Evolutionary conservation across 2,888 invertebrate genomes (phyloP).

Genomic region (Agrilus mali): DNA sequence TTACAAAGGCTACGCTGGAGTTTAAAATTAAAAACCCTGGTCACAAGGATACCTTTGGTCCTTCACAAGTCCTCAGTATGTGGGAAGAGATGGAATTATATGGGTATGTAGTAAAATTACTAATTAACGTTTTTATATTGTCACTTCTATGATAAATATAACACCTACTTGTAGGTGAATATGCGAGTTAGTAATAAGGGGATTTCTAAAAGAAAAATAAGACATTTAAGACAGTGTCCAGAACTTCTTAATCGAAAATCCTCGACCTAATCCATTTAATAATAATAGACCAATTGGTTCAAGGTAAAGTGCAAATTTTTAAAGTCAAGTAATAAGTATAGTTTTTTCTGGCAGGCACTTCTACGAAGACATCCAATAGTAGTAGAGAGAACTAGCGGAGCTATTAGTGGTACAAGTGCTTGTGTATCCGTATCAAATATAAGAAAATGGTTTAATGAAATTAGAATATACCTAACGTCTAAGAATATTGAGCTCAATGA

Average conservation of each 20-base stretch:
- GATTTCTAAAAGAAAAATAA: not conserved
- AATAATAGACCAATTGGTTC: not conserved
- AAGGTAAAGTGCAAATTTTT: not conserved
- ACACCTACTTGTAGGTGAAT: not conserved
- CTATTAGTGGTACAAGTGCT: conserved; percentile 1
- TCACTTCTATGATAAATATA: not conserved
- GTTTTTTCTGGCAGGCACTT: not conserved
- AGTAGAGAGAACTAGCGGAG: not conserved
- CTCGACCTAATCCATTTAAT: not conserved
- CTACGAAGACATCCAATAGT: not conserved
- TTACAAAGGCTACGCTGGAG: no score
- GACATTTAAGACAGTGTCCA: no score
- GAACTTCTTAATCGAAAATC: conserved; percentile 1
- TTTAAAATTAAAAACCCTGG: conserved; percentile 1
- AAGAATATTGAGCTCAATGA: conserved; percentile 1
- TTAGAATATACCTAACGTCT: not conserved
- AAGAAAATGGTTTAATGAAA: not conserved
- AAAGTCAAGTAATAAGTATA: not conserved
- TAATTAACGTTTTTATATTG: not conserved
- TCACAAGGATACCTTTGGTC: not conserved
- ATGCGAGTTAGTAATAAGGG: not conserved
- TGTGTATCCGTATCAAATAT: not conserved
- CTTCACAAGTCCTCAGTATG: not conserved
- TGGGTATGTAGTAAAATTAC: not conserved
- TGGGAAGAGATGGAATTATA: not conserved